Evolutionary conservation across 2,797 vertebrate genomes (phyloP).

Genomic region (Cichlasoma orientale): DNA sequence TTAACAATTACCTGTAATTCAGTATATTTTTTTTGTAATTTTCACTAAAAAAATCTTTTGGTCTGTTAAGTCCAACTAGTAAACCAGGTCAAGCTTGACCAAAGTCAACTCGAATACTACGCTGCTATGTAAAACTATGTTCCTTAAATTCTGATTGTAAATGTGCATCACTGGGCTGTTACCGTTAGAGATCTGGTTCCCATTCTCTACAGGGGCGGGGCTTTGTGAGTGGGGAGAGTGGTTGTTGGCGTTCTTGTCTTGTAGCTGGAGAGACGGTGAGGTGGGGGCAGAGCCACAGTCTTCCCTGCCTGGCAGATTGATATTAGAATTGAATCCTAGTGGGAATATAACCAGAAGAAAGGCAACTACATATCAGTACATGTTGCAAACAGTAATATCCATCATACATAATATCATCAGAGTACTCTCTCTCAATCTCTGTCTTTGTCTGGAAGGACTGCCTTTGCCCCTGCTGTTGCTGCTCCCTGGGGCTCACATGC

Average conservation of each 20-base stretch:
- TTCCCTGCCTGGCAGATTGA: slow-evolving; percentile 88
- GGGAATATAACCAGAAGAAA: slow-evolving; percentile 20
- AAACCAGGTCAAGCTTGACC: background rate
- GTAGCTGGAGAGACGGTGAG: slow-evolving; percentile 83
- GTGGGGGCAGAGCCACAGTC: slow-evolving; percentile 83
- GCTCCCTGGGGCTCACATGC: slow-evolving; percentile 39
- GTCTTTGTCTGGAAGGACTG: slow-evolving; percentile 17
- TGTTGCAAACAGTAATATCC: background rate
- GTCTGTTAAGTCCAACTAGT: background rate
- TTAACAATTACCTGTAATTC: background rate
- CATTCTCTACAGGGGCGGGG: slow-evolving; percentile 87
- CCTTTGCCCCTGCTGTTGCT: background rate
- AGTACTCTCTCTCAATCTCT: background rate
- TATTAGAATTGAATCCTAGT: slow-evolving; percentile 91
- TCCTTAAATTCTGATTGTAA: background rate
- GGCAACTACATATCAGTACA: background rate
- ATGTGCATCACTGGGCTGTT: slow-evolving; percentile 47
- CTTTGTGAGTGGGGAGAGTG: slow-evolving; percentile 81
- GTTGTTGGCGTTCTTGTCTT: slow-evolving; percentile 96
- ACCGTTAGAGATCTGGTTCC: slow-evolving; percentile 94
- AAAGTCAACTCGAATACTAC: background rate
- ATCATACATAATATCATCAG: background rate
- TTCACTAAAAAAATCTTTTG: background rate
- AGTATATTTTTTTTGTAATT: background rate
- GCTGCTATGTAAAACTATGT: background rate